Percentiles rank a stretch among this genome's conserved stretches.
Conservation (phyloP, 2,113 vertebrate species). For the Rhynchopsitta pachyrhyncha region DNA sequence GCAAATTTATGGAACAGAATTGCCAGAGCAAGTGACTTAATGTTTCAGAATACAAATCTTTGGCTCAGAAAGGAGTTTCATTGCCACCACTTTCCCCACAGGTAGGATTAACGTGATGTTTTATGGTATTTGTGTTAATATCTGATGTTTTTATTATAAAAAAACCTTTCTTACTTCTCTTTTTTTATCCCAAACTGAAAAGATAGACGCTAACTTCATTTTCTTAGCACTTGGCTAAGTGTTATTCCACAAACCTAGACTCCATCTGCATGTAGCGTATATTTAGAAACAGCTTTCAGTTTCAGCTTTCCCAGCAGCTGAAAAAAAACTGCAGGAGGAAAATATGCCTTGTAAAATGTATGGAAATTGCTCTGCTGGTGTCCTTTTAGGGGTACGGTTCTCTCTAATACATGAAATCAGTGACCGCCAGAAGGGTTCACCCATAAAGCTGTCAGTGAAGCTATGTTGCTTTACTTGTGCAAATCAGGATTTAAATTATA, state of each 20-base stretch:
- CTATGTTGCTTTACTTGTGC: background rate
- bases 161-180: background rate
- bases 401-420: constrained; percentile 8
- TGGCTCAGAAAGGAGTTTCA: background rate
- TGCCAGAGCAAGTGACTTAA: background rate
- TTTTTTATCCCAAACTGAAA: background rate
- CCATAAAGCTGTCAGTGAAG: background rate
- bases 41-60: background rate
- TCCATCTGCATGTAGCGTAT: constrained; percentile 35
- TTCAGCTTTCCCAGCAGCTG: background rate
- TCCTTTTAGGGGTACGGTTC: background rate
- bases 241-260: constrained; percentile 61
- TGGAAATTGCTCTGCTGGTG: background rate
- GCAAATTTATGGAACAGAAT: background rate
- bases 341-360: background rate
- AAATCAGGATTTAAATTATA: background rate
- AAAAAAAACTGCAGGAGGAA: constrained; percentile 5
- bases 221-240: constrained; percentile 49
- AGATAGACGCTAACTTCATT: background rate
- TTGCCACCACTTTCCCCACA: background rate
- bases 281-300: constrained; percentile 59
- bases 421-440: background rate
- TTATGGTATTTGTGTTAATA: background rate
- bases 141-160: background rate
- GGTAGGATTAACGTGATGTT: background rate